Evolutionary conservation across 2,113 vertebrate species (phyloP).

Genomic region (Sclerurus mexicanus): DNA sequence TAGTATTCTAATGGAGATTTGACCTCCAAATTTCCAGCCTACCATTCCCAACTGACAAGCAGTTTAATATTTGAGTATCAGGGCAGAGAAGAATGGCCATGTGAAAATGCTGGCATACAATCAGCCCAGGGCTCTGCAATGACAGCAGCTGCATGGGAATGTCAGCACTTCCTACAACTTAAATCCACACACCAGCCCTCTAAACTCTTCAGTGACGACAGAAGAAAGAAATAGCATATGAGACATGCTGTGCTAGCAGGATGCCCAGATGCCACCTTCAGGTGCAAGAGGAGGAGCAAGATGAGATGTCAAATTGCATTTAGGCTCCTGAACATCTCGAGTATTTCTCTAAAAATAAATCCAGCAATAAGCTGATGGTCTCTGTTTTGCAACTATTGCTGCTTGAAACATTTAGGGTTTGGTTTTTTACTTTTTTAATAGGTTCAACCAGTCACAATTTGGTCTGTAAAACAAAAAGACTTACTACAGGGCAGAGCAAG

Average conservation of each 20-base stretch:
- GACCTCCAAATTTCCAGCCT: neutral
- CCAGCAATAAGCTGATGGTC: neutral
- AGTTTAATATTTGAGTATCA: neutral
- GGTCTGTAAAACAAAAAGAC: neutral
- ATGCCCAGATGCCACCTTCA: conserved; percentile 52
- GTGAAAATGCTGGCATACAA: conserved; percentile 13
- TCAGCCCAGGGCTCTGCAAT: neutral
- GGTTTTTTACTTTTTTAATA: neutral
- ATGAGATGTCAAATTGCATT: conserved; percentile 16
- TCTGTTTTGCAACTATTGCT: neutral
- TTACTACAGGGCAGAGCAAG: neutral
- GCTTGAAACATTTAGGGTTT: neutral
- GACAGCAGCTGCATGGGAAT: conserved; percentile 46
- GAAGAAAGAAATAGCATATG: conserved; percentile 37
- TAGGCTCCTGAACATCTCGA: neutral
- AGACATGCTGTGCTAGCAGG: conserved; percentile 41
- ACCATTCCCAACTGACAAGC: neutral
- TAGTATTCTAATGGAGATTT: neutral
- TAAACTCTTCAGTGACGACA: conserved; percentile 12
- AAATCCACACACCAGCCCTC: conserved; percentile 40
- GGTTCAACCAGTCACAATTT: neutral
- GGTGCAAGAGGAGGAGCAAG: neutral
- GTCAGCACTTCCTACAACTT: conserved; percentile 56
- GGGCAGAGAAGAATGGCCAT: neutral
- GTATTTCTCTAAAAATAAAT: conserved; percentile 27